Percentiles rank a stretch among this genome's conserved stretches.
Evolutionary conservation across 2,797 vertebrate species (phyloP).

Genomic region (Odontamblyopus lacepedii): DNA sequence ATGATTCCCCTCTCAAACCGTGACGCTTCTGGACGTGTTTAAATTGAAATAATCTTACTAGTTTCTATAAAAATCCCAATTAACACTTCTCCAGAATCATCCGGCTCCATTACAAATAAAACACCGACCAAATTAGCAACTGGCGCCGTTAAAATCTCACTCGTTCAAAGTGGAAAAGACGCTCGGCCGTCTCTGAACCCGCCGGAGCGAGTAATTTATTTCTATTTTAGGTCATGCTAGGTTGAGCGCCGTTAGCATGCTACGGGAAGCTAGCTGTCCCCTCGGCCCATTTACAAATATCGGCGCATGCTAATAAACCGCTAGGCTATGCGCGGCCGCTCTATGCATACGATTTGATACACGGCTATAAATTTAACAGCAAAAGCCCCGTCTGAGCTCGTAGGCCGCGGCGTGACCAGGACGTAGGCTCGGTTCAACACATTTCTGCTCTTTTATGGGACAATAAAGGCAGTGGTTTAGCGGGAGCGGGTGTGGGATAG

Average conservation of each 20-base stretch:
- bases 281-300: constrained; percentile 73
- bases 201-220: constrained; percentile 78
- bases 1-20: background rate
- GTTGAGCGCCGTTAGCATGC: constrained; percentile 74
- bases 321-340: constrained; percentile 45
- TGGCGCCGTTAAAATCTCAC: constrained; percentile 63
- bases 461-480: constrained; percentile 80
- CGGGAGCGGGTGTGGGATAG: constrained; percentile 73
- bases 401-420: constrained; percentile 64
- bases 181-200: constrained; percentile 70
- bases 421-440: constrained; percentile 70
- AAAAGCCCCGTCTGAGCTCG: constrained; percentile 55
- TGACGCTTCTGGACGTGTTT: background rate
- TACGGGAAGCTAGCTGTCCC: constrained; percentile 70
- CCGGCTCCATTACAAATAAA: background rate
- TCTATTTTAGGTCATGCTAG: constrained; percentile 80
- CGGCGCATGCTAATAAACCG: constrained; percentile 71
- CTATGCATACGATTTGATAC: constrained; percentile 70
- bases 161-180: constrained; percentile 68
- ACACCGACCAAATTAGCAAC: constrained; percentile 64
- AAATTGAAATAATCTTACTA: background rate
- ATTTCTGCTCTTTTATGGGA: constrained; percentile 76
- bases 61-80: background rate
- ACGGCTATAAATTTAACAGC: constrained; percentile 62
- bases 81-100: background rate